Evolutionary conservation across 92 coral and sea anemone species (phyloP).

Genomic region (Micromussa lordhowensis): DNA sequence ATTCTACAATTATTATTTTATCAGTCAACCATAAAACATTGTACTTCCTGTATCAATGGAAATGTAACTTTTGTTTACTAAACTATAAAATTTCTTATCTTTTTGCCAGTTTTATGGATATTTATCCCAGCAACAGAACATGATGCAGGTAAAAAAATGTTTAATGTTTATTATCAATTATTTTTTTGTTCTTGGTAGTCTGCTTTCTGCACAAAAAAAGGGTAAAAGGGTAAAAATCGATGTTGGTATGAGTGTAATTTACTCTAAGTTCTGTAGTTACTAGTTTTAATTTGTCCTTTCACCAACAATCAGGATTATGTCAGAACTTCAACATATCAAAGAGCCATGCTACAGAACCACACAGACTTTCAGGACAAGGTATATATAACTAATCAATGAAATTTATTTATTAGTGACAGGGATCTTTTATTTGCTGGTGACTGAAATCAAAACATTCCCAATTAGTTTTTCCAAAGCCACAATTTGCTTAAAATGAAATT

Average conservation of each 20-base stretch:
- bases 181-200: neutral
- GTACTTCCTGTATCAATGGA: no score
- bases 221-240: neutral
- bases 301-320: slow-evolving; percentile 77
- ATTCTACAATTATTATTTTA: no score
- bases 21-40: no score
- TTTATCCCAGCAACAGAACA: slow-evolving; percentile 98
- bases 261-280: neutral
- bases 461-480: no score
- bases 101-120: slow-evolving; percentile 95
- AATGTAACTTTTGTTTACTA: neutral
- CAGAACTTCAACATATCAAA: slow-evolving; percentile 96
- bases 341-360: slow-evolving; percentile 95
- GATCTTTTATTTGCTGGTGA: no score
- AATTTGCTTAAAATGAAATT: no score
- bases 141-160: slow-evolving; percentile 90
- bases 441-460: no score
- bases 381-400: no score
- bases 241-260: neutral
- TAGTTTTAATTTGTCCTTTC: neutral
- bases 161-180: neutral
- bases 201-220: neutral
- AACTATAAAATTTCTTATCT: neutral
- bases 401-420: no score
- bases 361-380: slow-evolving; percentile 96